These are phyloP conservation scores for Papilio aristodemus DNA, from an alignment of 1,140 invertebrate species.

Conservation along the genomic window DNA sequence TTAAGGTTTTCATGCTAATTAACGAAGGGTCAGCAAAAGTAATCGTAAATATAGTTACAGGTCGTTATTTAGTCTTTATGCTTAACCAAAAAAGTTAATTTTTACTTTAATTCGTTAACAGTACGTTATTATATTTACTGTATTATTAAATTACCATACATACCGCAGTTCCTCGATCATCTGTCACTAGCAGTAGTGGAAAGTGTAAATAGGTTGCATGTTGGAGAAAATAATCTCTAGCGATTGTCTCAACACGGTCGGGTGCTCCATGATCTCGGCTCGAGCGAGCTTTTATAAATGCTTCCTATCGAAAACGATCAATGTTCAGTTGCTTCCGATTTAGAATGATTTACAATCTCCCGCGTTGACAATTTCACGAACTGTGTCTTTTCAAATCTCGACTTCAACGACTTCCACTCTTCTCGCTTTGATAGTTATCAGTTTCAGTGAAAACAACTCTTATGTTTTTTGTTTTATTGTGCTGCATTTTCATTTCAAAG, in stretches of 20 bases:
- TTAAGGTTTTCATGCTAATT: not conserved
- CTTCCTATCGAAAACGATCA: conserved; percentile 53
- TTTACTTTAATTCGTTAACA: no score
- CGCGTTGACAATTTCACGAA: conserved; percentile 42
- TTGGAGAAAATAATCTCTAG: conserved; percentile 48
- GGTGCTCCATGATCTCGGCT: conserved; percentile 46
- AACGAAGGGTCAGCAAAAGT: not conserved
- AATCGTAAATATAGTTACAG: not conserved
- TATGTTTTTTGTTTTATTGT: not conserved
- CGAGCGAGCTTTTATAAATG: conserved; percentile 58
- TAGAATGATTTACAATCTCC: conserved; percentile 9
- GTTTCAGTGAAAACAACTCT: not conserved
- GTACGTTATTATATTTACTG: no score
- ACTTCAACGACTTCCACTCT: not conserved
- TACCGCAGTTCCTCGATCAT: not conserved
- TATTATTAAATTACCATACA: not conserved
- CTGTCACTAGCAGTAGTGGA: not conserved
- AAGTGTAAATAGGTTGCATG: conserved; percentile 26
- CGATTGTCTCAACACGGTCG: conserved; percentile 49
- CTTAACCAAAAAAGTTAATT: no score
- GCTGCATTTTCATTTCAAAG: not conserved
- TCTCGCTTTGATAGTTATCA: not conserved
- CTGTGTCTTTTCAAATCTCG: conserved; percentile 34
- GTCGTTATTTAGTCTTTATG: no score
- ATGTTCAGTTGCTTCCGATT: conserved; percentile 33